Evolutionary conservation across 2,888 invertebrate species (phyloP), one percentile per base, ranked within the genome.

Genomic region (Drosophila kanekoi): DNA sequence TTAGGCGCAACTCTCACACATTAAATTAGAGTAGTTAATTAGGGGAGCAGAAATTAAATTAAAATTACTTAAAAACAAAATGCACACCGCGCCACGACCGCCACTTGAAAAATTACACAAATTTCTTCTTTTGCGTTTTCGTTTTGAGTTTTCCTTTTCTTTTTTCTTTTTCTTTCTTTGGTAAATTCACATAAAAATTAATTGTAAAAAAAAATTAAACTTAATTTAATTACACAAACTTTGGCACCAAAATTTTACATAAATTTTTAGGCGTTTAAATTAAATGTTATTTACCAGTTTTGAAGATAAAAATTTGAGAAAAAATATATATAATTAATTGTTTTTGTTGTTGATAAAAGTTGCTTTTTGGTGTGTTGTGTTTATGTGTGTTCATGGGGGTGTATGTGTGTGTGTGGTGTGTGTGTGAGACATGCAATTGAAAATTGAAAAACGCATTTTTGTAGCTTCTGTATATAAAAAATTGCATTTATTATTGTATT

Each of bases 221-320:
- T 72, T 72, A 78, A 72, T 53, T 64, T 51, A 79, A 75, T 59
- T 75, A 68, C 61, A 77, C 72, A 77, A 76, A 77, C 75, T 64
- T 48, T 41, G 33, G 63, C 77, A 77, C 77, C 76, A 71, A 76
- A 62, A 75, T 62, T 75, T 53, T 79, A 77, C 62, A 78, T 51
- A 62, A 76, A 66, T 60, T 52, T 66, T 53, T 54, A 40, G 67
- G 32, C 47, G 43, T 66, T 53, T 74, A 77, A 80, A 66, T 69
- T 53, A 72, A 75, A 72, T 81, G 85, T 88, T 85, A 85, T 88
- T 85, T 85, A 85, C 85, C 87, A 88, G 57, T 60, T 67, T 13
- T 4, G 23, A 47, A 64, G 33, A 51, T 64, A 62, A 73, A 45
- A 47, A 62, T 52, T 40, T 9, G 16, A 44, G 11, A 57, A 49